Conservation (phyloP, 2,797 vertebrate genomes). For the Ambastaia sidthimunki region DNA sequence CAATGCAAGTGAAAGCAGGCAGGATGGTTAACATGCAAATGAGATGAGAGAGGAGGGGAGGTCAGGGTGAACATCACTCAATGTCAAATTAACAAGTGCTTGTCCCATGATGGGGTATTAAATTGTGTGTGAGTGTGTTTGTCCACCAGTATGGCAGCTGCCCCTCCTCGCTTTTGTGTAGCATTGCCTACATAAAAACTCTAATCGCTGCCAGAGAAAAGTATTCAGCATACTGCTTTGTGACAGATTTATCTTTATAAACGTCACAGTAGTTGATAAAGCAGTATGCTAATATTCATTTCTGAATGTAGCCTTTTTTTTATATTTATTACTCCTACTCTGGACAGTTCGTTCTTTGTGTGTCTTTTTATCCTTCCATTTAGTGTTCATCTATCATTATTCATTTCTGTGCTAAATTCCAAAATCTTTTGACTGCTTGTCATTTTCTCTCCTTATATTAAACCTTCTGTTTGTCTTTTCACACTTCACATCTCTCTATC, state of each 20-base stretch:
- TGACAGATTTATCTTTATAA: neutral
- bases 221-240: neutral
- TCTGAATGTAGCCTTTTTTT: neutral
- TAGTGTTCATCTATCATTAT: neutral
- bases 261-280: neutral
- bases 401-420: neutral
- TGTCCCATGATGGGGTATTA: constrained; percentile 26
- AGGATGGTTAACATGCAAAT: constrained; percentile 78
- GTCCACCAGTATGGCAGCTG: constrained; percentile 53
- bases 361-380: neutral
- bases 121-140: constrained; percentile 45
- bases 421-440: constrained; percentile 10
- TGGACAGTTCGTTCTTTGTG: neutral
- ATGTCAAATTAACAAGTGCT: constrained; percentile 61
- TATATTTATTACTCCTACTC: neutral
- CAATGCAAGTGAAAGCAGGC: constrained; percentile 54
- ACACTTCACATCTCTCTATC: neutral
- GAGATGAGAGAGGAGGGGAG: constrained; percentile 66
- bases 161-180: constrained; percentile 3
- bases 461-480: neutral
- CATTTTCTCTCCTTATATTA: constrained; percentile 4
- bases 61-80: constrained; percentile 74
- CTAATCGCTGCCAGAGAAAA: neutral
- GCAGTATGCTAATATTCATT: neutral
- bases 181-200: neutral